Evolutionary conservation across 2,113 vertebrate genomes (phyloP), one percentile per base, ranked within the genome.

Genomic region (Misgurnus anguillicaudatus): DNA sequence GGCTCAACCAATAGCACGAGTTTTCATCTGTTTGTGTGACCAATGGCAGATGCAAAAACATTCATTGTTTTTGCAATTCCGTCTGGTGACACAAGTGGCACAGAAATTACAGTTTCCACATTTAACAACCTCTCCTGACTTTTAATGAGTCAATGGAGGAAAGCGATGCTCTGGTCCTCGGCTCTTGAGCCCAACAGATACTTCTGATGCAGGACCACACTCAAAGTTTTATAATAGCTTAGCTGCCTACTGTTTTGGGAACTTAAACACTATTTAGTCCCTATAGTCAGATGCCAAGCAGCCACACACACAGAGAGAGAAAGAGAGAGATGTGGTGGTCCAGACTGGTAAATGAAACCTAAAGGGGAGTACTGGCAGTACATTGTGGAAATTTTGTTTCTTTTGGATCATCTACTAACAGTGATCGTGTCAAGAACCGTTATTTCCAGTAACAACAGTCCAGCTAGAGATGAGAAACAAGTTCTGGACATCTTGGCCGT

Each of bases 191-290:
- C 39, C 14, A 77, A 62, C 62, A 58, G 55, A 24, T 17, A 39
- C 75, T 82, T 85, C 55, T 48, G 39, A 77, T 82, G 72, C 66
- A 55, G 41, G 80, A 31, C 77, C 78, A 69, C n/a, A 5, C 68
- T 73, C 74, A 47, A 60, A 65, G 39, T 79, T 74, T 77, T 47
- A 42, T 75, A 77, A 77, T 57, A 51, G n/a, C 60, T 1, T 31
- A 1, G 24, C 24, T 31, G 72, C 41, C 45, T 66, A 62, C 63
- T 64, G 65, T 67, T 62, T 69, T 19, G 38, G 60, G 16, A 73
- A 31, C 21, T 10, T 53, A n/a, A 71, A 38, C 17, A 16, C 51
- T 71, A 19, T 71, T 68, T 57, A 79, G 53, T 76, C 66, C 53
- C 66, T 48, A 17, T 5, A 66, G 51, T 51, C 77, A 42, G 65